phyloP scores from a whole-genome alignment of 37 sponge, comb jelly and placozoan genomes.

The Halichondria panicea region DNA sequence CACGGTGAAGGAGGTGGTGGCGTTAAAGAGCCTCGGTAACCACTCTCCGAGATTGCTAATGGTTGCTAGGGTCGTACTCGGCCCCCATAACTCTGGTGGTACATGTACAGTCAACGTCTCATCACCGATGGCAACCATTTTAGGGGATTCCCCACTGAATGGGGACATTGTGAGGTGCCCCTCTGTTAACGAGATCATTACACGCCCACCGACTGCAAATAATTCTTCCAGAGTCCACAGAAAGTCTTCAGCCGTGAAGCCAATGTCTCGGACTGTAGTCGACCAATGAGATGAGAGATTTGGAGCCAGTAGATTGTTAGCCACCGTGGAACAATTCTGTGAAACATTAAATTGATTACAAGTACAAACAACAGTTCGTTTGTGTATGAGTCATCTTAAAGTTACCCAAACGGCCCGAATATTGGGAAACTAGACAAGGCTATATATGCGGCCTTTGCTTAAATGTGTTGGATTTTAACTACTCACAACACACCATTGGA shows the following conservation, averaged over 20 bases:
- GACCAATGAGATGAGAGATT: slow-evolving; percentile 9
- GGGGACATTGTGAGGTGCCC: too few species aligned
- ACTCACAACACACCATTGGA: too few species aligned
- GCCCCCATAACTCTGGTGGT: too few species aligned
- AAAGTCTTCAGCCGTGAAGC: slow-evolving; percentile 3
- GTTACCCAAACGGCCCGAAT: neutral
- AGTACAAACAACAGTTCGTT: neutral
- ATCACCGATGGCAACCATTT: too few species aligned
- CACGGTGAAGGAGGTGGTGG: slow-evolving; percentile 4
- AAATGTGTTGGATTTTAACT: too few species aligned
- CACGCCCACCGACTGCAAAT: neutral
- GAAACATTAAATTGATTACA: neutral
- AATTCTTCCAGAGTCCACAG: slow-evolving; percentile 15
- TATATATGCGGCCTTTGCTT: too few species aligned
- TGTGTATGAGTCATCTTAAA: neutral
- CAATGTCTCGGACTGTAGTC: slow-evolving; percentile 11
- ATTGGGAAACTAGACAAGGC: neutral
- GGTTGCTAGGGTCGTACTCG: slow-evolving; percentile 2
- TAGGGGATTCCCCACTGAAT: too few species aligned
- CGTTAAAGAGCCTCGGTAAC: neutral
- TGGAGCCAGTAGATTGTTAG: slow-evolving; percentile 14
- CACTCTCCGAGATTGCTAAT: neutral
- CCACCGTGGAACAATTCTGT: neutral
- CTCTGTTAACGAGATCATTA: too few species aligned
- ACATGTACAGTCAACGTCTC: too few species aligned